These are phyloP conservation scores for Ginglymostoma cirratum DNA, from an alignment of 2,113 vertebrate genomes.

Conservation along the genomic window DNA sequence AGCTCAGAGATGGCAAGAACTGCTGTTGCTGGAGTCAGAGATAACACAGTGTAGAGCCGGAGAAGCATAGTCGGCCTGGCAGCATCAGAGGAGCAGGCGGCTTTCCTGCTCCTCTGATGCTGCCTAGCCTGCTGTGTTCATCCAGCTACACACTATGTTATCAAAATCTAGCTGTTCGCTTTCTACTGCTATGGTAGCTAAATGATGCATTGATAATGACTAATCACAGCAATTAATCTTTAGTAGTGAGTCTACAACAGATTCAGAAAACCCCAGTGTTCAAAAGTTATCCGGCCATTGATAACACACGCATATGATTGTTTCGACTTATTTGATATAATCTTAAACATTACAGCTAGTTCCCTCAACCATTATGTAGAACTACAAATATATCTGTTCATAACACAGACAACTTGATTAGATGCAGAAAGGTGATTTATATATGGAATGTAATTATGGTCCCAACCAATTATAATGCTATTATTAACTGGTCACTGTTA, in stretches of 20 bases:
- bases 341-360: background rate
- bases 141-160: no score
- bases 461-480: background rate
- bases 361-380: background rate
- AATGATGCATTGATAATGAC: background rate
- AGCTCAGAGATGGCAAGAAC: no score
- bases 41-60: no score
- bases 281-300: no score
- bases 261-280: background rate
- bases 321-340: background rate
- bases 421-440: background rate
- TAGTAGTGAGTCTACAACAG: background rate
- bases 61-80: no score
- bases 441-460: slow-evolving; percentile 1
- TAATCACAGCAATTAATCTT: background rate
- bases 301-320: background rate
- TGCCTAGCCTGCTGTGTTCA: no score
- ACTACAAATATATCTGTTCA: slow-evolving; percentile 1
- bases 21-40: no score
- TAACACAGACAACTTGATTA: slow-evolving; percentile 2
- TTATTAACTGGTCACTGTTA: slow-evolving; percentile 12
- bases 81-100: no score
- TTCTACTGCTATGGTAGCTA: background rate
- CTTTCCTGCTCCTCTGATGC: no score
- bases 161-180: background rate